Percentiles rank a stretch among this genome's conserved stretches.
Conservation (phyloP, 2,113 vertebrate species). For the Microtus pennsylvanicus region DNA sequence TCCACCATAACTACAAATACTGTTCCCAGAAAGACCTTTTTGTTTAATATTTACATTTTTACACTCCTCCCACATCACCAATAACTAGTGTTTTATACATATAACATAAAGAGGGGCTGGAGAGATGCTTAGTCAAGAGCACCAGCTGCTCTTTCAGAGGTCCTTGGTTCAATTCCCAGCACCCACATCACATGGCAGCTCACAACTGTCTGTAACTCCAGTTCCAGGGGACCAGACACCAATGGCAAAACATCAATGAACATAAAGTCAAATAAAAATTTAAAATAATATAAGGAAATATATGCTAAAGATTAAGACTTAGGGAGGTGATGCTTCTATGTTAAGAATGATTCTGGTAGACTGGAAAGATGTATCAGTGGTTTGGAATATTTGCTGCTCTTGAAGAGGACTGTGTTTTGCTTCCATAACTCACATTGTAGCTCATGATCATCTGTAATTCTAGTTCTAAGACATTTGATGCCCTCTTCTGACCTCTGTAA, state of each 20-base stretch:
- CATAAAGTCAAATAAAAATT: too few species aligned
- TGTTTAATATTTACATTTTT: background rate
- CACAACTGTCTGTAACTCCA: too few species aligned
- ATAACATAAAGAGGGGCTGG: too few species aligned
- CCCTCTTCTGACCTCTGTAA: background rate
- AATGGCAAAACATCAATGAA: too few species aligned
- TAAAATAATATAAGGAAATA: background rate
- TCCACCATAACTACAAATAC: fast-evolving
- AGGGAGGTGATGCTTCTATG: background rate
- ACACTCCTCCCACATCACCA: background rate
- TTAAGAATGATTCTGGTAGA: background rate
- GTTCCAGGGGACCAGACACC: too few species aligned
- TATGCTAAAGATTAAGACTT: background rate
- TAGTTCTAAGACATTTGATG: background rate
- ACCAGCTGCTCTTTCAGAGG: too few species aligned
- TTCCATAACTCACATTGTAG: too few species aligned
- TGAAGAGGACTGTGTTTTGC: background rate
- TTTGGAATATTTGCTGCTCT: background rate
- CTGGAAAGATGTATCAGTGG: background rate
- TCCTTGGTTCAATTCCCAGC: too few species aligned
- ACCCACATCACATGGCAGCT: too few species aligned
- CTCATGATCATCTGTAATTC: background rate
- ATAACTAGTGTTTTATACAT: background rate
- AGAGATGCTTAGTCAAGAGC: too few species aligned
- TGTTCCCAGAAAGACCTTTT: background rate